Evolutionary conservation across 37 sponge, comb jelly and placozoan genomes (phyloP).

Genomic region (Beroe ovata): DNA sequence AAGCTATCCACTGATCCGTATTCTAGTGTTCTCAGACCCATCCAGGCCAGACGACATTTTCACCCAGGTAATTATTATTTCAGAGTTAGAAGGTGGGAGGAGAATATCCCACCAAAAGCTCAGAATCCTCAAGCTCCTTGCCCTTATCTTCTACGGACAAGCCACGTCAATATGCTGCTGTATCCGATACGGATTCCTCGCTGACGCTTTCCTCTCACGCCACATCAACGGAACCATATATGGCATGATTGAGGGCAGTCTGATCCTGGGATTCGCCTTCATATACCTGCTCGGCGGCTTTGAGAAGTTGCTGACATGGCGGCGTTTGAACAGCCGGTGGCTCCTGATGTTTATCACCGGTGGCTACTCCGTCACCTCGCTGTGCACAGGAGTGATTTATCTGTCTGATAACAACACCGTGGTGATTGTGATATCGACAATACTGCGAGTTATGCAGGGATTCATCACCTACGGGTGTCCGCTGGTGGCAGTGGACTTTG

Average conservation of each 20-base stretch:
- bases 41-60: too few relatives aligned
- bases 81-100: too few relatives aligned
- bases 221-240: background rate
- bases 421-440: background rate
- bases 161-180: too few relatives aligned
- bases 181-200: conserved; percentile 41
- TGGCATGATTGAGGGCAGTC: background rate
- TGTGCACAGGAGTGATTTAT: background rate
- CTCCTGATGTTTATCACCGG: background rate
- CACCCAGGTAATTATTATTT: too few relatives aligned
- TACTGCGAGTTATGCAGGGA: background rate
- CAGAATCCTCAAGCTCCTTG: too few relatives aligned
- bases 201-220: background rate
- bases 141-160: too few relatives aligned
- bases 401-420: background rate
- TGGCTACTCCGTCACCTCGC: background rate
- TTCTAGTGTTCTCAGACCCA: too few relatives aligned
- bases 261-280: background rate
- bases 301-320: background rate
- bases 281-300: background rate
- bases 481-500: background rate
- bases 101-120: too few relatives aligned
- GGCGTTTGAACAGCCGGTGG: background rate
- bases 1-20: too few relatives aligned
- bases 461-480: background rate